Evolutionary conservation across 2,797 vertebrate species (phyloP).

Genomic region (Naso thynnoides): DNA sequence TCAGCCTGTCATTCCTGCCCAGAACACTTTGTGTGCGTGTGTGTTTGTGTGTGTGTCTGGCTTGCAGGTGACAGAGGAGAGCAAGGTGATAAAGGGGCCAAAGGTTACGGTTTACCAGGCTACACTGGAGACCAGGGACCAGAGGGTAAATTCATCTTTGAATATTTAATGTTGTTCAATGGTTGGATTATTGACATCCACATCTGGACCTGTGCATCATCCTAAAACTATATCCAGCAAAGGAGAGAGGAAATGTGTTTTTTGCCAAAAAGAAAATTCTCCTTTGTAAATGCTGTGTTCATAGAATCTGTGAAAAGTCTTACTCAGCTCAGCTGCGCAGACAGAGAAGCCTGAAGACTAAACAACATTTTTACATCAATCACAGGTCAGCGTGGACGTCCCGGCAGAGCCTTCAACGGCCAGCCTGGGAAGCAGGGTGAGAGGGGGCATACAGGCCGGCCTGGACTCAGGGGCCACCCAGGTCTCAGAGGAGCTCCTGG

Average conservation of each 20-base stretch:
- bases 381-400: constrained; percentile 84
- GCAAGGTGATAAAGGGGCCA: constrained; percentile 79
- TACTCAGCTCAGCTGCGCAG: constrained; percentile 36
- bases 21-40: constrained; percentile 19
- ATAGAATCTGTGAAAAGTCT: constrained; percentile 32
- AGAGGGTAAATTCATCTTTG: constrained; percentile 70
- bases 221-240: constrained; percentile 16
- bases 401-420: constrained; percentile 84
- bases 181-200: constrained; percentile 8
- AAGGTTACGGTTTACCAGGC: constrained; percentile 76
- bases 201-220: constrained; percentile 33
- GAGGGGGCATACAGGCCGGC: constrained; percentile 80
- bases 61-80: constrained; percentile 81
- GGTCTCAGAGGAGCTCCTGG: constrained; percentile 86
- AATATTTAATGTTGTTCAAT: constrained; percentile 10
- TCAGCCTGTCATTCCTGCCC: constrained; percentile 12
- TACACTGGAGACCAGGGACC: constrained; percentile 78
- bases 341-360: constrained; percentile 28
- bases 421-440: constrained; percentile 84
- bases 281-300: constrained; percentile 33
- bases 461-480: constrained; percentile 83
- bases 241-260: not conserved
- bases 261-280: constrained; percentile 51
- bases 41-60: constrained; percentile 49
- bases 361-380: constrained; percentile 47